phyloP scores from a whole-genome alignment of 2,888 invertebrate genomes.

The Pegoplata infirma region DNA sequence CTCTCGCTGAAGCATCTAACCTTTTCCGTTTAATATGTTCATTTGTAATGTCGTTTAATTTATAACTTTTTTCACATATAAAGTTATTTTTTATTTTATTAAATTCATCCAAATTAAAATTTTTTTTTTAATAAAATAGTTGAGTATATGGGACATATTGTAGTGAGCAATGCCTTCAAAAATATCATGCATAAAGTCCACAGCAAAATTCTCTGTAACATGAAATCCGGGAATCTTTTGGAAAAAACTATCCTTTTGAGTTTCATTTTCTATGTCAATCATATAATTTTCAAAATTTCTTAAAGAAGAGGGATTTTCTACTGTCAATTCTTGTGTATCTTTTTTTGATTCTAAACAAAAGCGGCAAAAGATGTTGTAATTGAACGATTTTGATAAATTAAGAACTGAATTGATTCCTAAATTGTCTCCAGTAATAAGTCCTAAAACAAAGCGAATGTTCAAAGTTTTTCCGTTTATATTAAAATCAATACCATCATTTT shows the following conservation, averaged over 20 bases:
- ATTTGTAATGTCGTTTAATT: too few species aligned
- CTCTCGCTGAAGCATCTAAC: too few species aligned
- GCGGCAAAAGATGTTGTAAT: too few species aligned
- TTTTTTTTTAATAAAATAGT: conserved; percentile 45
- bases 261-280: not conserved
- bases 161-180: conserved; percentile 41
- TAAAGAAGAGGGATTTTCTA: conserved; percentile 22
- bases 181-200: conserved; percentile 56
- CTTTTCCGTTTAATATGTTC: too few species aligned
- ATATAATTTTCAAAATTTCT: conserved; percentile 25
- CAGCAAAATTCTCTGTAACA: conserved; percentile 48
- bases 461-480: too few species aligned
- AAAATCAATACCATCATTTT: too few species aligned
- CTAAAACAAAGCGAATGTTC: too few species aligned
- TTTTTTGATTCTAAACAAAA: too few species aligned
- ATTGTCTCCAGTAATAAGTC: too few species aligned
- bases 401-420: too few species aligned
- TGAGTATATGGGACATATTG: conserved; percentile 42
- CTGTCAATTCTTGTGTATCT: not conserved
- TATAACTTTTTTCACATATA: too few species aligned
- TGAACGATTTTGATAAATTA: too few species aligned
- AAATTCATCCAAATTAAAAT: conserved; percentile 41
- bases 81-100: conserved; percentile 5
- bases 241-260: conserved; percentile 26
- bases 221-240: conserved; percentile 42